Conservation (phyloP, 1,140 invertebrate genomes). For the Diorhabda elongata region DNA sequence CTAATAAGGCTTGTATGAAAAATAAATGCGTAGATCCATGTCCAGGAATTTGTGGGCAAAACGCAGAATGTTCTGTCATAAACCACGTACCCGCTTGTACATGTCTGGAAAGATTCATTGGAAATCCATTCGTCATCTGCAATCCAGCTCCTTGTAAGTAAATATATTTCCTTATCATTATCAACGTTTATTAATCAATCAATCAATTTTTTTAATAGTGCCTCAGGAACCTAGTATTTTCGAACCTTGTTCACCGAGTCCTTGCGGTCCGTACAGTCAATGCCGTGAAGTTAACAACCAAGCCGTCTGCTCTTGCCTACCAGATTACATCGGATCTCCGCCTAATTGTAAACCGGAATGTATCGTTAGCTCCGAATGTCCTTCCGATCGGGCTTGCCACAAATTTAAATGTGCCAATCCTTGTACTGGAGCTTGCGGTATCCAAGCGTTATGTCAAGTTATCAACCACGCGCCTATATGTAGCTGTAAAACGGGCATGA, state of each 20-base stretch:
- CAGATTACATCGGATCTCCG: constrained; percentile 60
- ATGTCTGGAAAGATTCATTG: constrained; percentile 68
- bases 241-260: constrained; percentile 61
- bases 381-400: constrained; percentile 64
- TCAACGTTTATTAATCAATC: background rate
- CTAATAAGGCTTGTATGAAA: constrained; percentile 69
- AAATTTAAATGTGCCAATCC: constrained; percentile 69
- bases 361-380: constrained; percentile 68
- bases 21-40: constrained; percentile 80
- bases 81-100: constrained; percentile 76
- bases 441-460: constrained; percentile 60
- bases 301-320: constrained; percentile 62
- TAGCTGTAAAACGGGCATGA: constrained; percentile 63
- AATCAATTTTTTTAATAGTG: constrained; percentile 34
- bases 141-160: constrained; percentile 38
- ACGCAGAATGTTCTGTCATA: constrained; percentile 73
- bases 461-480: constrained; percentile 73
- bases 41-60: constrained; percentile 72
- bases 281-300: constrained; percentile 58
- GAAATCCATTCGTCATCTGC: constrained; percentile 61
- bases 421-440: constrained; percentile 64
- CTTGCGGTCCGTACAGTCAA: constrained; percentile 66
- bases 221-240: constrained; percentile 43
- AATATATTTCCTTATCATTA: constrained; percentile 10
- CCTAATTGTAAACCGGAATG: constrained; percentile 71